Evolutionary conservation across 2,888 invertebrate species (phyloP), one percentile per base, ranked within the genome.

Genomic region (Lucinisca nassula): DNA sequence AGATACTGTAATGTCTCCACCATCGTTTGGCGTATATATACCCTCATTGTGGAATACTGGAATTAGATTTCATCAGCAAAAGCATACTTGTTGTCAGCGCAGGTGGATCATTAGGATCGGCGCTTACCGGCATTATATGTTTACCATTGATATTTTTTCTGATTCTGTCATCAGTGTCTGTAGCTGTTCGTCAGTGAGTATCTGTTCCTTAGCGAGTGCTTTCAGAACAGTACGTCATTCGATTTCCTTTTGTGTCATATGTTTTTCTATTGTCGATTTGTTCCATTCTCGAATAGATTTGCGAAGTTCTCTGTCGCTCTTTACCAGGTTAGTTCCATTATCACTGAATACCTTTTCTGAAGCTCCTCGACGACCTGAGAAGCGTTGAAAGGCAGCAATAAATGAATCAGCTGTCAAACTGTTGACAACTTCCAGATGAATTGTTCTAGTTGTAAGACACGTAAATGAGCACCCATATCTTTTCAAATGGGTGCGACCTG

Each of bases 401-500:
- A 85, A 82, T 0, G 80, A 81, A 61, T 87, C 80, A 12, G 84
- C 82, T 21, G 55, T 49, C 32, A 87, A 49, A 37, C 74, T 79
- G 35, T 91, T 58, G 0, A 82, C 72, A 8, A 83, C 55, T 78
- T 87, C 84, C 14, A 84, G 30, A 74, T 87, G 77, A 0, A 84
- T 67, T 73, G 87, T 76, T 70, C 82, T 79, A 3, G 79, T 83
- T 14, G 70, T 81, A 12, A 88, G 51, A 61, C 90, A 91, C 3
- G 91, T 89, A 27, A 90, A 87, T 24, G 87, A 30, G 70, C 86
- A 86, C 4, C 86, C 90, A 45, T 87, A 88, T 38, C 80, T 76
- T 49, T 90, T 88, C 1, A 84, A 73, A 35, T 37, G 24, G 30
- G 58, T 37, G 3, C 83, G 51, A 40, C 82, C 81, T 14, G 40